Evolutionary conservation across 2,888 invertebrate species (phyloP).

Genomic region (Agrotis ipsilon): DNA sequence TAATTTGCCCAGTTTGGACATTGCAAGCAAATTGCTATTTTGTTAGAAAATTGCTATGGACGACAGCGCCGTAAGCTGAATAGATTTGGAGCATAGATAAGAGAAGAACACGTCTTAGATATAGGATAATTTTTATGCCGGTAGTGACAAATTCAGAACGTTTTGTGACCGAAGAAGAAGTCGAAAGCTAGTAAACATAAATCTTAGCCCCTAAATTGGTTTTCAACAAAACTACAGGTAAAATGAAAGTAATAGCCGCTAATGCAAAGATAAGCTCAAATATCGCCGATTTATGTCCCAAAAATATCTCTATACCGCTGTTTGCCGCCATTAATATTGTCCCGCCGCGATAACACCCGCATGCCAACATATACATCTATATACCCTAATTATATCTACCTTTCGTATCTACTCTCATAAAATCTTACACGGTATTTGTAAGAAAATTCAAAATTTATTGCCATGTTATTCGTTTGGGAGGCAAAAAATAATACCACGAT

Average conservation of each 20-base stretch:
- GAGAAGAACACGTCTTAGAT: no score
- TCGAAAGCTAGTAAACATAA: not conserved
- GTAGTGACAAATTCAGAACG: not conserved
- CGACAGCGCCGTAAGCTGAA: no score
- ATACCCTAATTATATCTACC: slow-evolving; percentile 56
- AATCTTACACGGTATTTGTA: slow-evolving; percentile 62
- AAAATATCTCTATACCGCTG: slow-evolving; percentile 47
- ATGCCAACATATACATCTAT: slow-evolving; percentile 44
- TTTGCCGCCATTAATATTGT: slow-evolving; percentile 55
- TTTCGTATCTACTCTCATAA: slow-evolving; percentile 57
- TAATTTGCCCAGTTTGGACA: no score
- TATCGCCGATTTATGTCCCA: slow-evolving; percentile 47
- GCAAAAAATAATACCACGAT: slow-evolving; percentile 55
- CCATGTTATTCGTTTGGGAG: slow-evolving; percentile 70
- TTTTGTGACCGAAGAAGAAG: not conserved
- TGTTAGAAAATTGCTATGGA: no score
- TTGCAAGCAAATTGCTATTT: no score
- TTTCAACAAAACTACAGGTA: slow-evolving; percentile 15
- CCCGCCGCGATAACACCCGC: slow-evolving; percentile 66
- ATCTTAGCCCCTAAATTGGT: slow-evolving; percentile 17
- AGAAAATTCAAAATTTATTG: slow-evolving; percentile 74
- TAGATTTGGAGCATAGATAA: no score
- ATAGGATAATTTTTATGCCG: not conserved
- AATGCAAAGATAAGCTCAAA: slow-evolving; percentile 50
- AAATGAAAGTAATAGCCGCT: slow-evolving; percentile 14